Evolutionary conservation across 2,113 vertebrate genomes (phyloP).

Genomic region (Poeciliopsis turrubarensis): DNA sequence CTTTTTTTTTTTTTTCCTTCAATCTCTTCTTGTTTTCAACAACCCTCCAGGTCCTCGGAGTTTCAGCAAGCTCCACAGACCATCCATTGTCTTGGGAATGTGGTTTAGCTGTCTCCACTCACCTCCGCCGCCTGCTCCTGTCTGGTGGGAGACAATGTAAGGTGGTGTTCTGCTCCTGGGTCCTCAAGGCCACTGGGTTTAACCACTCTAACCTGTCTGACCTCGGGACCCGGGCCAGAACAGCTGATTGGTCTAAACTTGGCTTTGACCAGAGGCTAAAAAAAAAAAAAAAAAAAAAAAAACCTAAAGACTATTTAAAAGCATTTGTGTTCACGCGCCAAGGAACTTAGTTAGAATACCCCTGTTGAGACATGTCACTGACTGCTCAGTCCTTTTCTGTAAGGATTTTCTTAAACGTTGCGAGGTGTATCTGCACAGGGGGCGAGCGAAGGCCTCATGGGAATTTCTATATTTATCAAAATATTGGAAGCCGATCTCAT

Average conservation of each 20-base stretch:
- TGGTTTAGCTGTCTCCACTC: slow-evolving; percentile 57
- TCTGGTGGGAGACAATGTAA: slow-evolving; percentile 58
- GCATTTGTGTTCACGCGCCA: neutral
- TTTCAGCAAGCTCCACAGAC: slow-evolving; percentile 72
- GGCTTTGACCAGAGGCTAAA: slow-evolving; percentile 11
- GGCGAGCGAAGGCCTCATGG: slow-evolving; percentile 1
- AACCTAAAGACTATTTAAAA: slow-evolving; percentile 9
- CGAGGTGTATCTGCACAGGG: neutral
- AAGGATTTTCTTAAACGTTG: neutral
- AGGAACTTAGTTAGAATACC: neutral
- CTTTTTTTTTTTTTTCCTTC: slow-evolving; percentile 18
- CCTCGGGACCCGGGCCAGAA: slow-evolving; percentile 22
- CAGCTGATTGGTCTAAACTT: slow-evolving; percentile 42
- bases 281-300: slow-evolving; percentile 4
- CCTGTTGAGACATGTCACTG: neutral
- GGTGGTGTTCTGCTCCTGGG: slow-evolving; percentile 62
- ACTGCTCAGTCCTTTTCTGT: neutral
- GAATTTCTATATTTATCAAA: slow-evolving; percentile 41
- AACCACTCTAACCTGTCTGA: slow-evolving; percentile 35
- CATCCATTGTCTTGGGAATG: slow-evolving; percentile 79
- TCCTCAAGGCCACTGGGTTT: slow-evolving; percentile 64
- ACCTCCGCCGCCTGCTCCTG: slow-evolving; percentile 49
- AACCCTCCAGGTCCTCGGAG: slow-evolving; percentile 62
- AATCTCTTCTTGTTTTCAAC: slow-evolving; percentile 34
- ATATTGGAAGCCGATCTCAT: slow-evolving; percentile 30